These are phyloP conservation scores for Nowickia ferox DNA, from an alignment of 2,888 invertebrate genomes.

Conservation along the genomic window DNA sequence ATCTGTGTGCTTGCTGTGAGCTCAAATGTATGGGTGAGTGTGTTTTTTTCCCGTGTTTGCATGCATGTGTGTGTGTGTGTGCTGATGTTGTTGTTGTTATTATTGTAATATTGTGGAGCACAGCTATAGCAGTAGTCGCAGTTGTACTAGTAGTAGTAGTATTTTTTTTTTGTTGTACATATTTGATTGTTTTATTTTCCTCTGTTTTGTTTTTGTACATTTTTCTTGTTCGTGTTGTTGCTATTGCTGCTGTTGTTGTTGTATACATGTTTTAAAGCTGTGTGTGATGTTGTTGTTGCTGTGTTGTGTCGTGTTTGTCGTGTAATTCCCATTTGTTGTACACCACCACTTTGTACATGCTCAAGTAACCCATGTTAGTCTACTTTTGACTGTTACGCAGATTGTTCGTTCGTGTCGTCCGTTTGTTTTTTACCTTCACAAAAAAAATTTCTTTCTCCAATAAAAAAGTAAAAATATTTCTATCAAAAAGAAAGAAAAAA, in stretches of 20 bases:
- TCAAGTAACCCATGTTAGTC: slow-evolving; percentile 83
- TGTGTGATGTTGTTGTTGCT: slow-evolving; percentile 71
- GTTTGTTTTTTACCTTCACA: slow-evolving; percentile 65
- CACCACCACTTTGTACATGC: slow-evolving; percentile 81
- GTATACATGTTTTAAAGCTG: slow-evolving; percentile 63
- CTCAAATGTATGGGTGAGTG: slow-evolving; percentile 61
- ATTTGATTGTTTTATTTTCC: slow-evolving; percentile 36
- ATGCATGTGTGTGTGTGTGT: slow-evolving; percentile 25
- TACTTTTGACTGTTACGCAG: slow-evolving; percentile 83
- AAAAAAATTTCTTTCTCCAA: slow-evolving; percentile 34
- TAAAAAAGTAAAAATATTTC: slow-evolving; percentile 40
- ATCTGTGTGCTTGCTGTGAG: slow-evolving; percentile 42
- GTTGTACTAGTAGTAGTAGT: slow-evolving; percentile 46
- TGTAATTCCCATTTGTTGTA: slow-evolving; percentile 81
- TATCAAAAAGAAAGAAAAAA: slow-evolving; percentile 40
- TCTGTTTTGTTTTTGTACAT: slow-evolving; percentile 44
- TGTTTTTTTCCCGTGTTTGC: not conserved
- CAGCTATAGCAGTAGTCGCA: slow-evolving; percentile 52
- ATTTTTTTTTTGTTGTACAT: slow-evolving; percentile 26
- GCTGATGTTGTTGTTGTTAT: slow-evolving; percentile 34
- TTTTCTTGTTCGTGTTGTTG: slow-evolving; percentile 23
- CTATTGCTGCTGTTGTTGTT: slow-evolving; percentile 66
- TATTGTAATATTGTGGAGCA: slow-evolving; percentile 49
- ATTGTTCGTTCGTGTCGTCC: slow-evolving; percentile 81
- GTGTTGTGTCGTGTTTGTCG: slow-evolving; percentile 77